Evolutionary conservation across 92 coral and sea anemone species (phyloP).

Genomic region (Muricea muricata): DNA sequence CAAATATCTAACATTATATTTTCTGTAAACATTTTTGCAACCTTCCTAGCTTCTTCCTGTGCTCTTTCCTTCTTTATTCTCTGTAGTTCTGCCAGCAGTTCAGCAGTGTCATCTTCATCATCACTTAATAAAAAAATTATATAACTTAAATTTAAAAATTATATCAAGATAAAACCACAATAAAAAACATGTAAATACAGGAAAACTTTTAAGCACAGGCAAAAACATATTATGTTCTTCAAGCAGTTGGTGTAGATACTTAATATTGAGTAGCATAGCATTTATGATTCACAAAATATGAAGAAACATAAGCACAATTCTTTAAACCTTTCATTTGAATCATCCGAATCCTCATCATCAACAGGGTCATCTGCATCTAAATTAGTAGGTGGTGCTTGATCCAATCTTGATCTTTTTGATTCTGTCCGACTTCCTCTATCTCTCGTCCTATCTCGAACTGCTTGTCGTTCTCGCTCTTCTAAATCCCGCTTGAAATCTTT

Average conservation of each 20-base stretch:
- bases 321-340: conserved; percentile 83
- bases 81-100: conserved; percentile 94
- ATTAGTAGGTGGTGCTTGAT: conserved; percentile 80
- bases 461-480: conserved; percentile 93
- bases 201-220: too few species aligned
- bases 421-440: conserved; percentile 82
- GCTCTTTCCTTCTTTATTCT: conserved; percentile 96
- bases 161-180: too few species aligned
- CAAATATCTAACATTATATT: too few species aligned
- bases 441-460: conserved; percentile 84
- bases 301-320: too few species aligned
- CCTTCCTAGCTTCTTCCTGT: conserved; percentile 95
- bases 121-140: too few species aligned
- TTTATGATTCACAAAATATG: too few species aligned
- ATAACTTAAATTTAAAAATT: too few species aligned
- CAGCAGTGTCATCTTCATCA: conserved; percentile 99
- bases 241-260: too few species aligned
- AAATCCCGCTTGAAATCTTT: conserved; percentile 92
- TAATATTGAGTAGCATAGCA: too few species aligned
- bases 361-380: conserved; percentile 99
- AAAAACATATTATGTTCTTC: too few species aligned
- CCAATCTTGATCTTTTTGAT: conserved; percentile 89
- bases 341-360: conserved; percentile 94
- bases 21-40: too few species aligned
- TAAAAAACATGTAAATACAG: too few species aligned